Conservation (phyloP, 2,113 vertebrate genomes). For the Tragelaphus scriptus region DNA sequence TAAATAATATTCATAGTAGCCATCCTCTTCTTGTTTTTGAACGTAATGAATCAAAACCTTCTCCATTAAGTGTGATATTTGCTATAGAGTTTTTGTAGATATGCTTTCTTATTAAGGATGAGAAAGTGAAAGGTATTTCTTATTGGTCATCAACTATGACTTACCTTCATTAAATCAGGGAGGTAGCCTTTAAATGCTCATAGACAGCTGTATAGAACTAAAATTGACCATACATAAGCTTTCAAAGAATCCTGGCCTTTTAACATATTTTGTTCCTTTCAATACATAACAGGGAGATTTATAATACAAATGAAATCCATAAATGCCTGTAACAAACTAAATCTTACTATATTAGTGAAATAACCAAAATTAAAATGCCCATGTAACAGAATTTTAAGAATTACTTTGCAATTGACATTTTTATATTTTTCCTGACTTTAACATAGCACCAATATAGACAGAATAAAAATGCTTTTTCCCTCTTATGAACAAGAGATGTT, state of each 20-base stretch:
- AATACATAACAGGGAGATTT: neutral
- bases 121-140: neutral
- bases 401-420: neutral
- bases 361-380: neutral
- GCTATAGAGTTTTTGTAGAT: neutral
- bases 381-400: neutral
- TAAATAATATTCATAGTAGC: neutral
- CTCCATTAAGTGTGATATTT: neutral
- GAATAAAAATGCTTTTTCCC: neutral
- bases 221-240: neutral
- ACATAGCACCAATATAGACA: neutral
- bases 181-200: neutral
- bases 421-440: neutral
- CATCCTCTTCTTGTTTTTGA: neutral
- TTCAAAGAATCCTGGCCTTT: neutral
- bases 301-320: neutral
- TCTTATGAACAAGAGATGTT: neutral
- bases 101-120: neutral
- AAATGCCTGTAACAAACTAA: neutral
- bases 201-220: neutral
- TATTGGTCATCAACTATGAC: neutral
- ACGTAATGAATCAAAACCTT: neutral
- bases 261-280: neutral
- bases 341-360: neutral
- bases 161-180: neutral